A percentile compares a stretch with the other conserved stretches of the same genome.
Evolutionary conservation across 2,797 vertebrate genomes (phyloP).

Genomic region (Cetoscarus ocellatus): DNA sequence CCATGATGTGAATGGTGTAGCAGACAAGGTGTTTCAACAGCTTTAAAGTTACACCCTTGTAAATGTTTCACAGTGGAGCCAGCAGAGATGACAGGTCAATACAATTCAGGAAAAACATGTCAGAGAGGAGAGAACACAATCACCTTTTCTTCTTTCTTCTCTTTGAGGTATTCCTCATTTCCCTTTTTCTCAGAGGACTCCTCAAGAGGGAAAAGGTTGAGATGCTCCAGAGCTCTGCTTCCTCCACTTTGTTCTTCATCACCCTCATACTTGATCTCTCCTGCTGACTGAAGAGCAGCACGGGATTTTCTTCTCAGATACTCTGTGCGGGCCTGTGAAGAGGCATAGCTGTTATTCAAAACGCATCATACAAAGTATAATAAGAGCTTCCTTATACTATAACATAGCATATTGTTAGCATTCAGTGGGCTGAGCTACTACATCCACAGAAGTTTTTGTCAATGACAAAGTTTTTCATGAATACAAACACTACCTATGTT

Average conservation of each 20-base stretch:
- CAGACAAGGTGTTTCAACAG: neutral
- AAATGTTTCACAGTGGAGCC: neutral
- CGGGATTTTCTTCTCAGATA: slow-evolving; percentile 87
- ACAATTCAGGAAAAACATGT: neutral
- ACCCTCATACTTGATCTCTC: slow-evolving; percentile 23
- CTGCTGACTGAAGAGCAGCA: slow-evolving; percentile 67
- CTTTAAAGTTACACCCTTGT: neutral
- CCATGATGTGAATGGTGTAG: neutral
- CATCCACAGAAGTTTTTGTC: too few species aligned
- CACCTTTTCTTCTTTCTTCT: slow-evolving; percentile 91
- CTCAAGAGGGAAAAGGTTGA: slow-evolving; percentile 90
- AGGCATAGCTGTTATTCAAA: neutral
- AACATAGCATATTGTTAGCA: too few species aligned
- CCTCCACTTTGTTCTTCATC: slow-evolving; percentile 27
- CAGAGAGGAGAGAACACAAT: neutral
- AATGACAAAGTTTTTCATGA: too few species aligned
- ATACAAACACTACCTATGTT: too few species aligned
- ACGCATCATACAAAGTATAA: neutral
- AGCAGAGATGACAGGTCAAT: neutral
- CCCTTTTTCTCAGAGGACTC: slow-evolving; percentile 83
- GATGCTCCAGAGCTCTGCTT: slow-evolving; percentile 69
- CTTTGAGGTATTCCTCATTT: slow-evolving; percentile 90
- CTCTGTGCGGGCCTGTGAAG: slow-evolving; percentile 88
- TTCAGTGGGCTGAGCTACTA: too few species aligned
- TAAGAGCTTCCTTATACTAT: too few species aligned